A percentile compares a stretch with the other conserved stretches of the same genome.
Evolutionary conservation across 2,113 vertebrate species (phyloP).

Genomic region (Pteropus alecto): DNA sequence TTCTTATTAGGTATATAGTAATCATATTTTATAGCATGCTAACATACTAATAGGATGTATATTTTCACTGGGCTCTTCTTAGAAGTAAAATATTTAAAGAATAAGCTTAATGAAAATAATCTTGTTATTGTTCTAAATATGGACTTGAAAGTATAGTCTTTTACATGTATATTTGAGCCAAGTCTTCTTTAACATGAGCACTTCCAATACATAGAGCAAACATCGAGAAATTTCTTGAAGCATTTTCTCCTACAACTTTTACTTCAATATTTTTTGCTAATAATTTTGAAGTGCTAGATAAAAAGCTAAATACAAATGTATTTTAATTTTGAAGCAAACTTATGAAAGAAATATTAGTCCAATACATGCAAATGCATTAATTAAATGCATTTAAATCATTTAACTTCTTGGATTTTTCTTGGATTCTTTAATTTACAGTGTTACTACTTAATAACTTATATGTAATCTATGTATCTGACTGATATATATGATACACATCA

Average conservation of each 20-base stretch:
- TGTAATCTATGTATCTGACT: background rate
- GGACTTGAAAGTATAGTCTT: background rate
- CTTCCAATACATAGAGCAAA: background rate
- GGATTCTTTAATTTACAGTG: background rate
- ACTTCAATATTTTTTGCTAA: conserved; percentile 32
- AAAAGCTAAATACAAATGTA: conserved; percentile 47
- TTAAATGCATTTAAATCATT: conserved; percentile 27
- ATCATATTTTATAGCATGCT: background rate
- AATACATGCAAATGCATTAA: conserved; percentile 59
- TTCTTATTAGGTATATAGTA: background rate
- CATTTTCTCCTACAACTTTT: conserved; percentile 50
- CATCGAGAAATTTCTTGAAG: background rate
- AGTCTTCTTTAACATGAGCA: background rate
- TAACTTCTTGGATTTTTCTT: background rate
- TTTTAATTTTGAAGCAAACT: conserved; percentile 55
- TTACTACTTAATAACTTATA: background rate
- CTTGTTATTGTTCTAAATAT: background rate
- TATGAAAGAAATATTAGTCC: conserved; percentile 47
- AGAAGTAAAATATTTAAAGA: background rate
- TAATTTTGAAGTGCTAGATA: conserved; percentile 51
- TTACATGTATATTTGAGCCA: background rate
- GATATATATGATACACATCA: background rate
- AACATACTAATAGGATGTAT: background rate
- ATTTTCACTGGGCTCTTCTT: background rate
- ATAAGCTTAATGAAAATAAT: background rate